Percentiles rank a stretch among this genome's conserved stretches.
Evolutionary conservation across 2,888 invertebrate genomes (phyloP).

Genomic region (Synergus gifuensis): DNA sequence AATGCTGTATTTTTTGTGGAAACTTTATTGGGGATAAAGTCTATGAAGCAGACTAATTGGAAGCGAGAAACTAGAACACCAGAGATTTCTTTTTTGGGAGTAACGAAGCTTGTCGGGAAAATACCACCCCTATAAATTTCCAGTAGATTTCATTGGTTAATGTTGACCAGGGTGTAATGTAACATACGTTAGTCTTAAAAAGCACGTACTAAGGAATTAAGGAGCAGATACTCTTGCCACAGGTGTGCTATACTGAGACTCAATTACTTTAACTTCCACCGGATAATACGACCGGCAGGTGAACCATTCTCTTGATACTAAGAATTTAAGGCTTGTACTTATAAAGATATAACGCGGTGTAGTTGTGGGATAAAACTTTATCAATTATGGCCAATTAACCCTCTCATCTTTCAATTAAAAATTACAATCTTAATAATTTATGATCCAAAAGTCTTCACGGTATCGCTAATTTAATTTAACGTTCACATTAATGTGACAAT

Average conservation of each 20-base stretch:
- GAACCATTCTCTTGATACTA: constrained; percentile 45
- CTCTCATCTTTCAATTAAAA: neutral
- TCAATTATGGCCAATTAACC: constrained; percentile 36
- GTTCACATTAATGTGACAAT: neutral
- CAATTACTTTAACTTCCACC: constrained; percentile 58
- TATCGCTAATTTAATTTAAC: neutral
- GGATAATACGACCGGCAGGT: constrained; percentile 56
- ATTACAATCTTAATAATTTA: constrained; percentile 7
- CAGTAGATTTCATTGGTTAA: constrained; percentile 12
- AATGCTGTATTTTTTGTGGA: neutral
- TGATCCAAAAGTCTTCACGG: neutral
- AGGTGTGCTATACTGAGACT: constrained; percentile 57
- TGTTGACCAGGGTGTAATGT: constrained; percentile 1
- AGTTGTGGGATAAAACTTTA: constrained; percentile 16
- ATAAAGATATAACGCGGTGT: constrained; percentile 20
- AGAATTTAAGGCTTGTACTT: constrained; percentile 20
- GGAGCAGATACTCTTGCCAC: constrained; percentile 40
- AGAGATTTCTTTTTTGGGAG: neutral
- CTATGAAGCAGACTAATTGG: neutral
- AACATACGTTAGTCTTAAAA: constrained; percentile 21
- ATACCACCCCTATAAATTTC: constrained; percentile 11
- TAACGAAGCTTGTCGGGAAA: neutral
- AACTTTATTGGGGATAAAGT: neutral
- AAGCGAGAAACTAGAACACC: neutral
- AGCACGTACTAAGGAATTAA: constrained; percentile 22